Percentiles rank a stretch among this genome's conserved stretches.
These are phyloP conservation scores for Netta rufina DNA, from an alignment of 2,797 vertebrate genomes.

Conservation along the genomic window DNA sequence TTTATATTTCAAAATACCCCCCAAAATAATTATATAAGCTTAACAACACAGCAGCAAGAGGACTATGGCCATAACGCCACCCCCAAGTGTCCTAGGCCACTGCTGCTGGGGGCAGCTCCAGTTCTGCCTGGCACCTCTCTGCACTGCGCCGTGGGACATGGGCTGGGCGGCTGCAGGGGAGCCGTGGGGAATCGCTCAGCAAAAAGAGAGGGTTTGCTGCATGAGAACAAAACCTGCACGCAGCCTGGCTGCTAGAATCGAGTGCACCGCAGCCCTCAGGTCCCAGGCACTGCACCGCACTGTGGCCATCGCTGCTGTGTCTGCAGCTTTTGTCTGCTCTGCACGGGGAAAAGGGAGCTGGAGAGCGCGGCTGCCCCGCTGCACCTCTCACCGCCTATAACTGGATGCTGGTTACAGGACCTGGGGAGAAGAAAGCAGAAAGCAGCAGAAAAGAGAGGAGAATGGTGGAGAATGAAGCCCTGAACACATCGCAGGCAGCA, in stretches of 20 bases:
- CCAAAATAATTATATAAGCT: no score
- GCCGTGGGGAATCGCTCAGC: neutral
- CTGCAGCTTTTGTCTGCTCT: neutral
- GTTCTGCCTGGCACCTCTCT: neutral
- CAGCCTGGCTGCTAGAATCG: neutral
- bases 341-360: neutral
- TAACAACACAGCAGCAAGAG: no score
- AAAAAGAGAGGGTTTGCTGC: neutral
- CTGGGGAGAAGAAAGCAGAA: neutral
- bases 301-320: rapidly evolving
- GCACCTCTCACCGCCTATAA: no score
- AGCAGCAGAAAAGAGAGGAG: neutral
- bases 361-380: neutral
- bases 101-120: no score
- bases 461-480: neutral
- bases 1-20: neutral
- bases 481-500: no score
- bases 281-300: neutral
- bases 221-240: neutral
- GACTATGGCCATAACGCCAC: no score
- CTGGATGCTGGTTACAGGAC: neutral
- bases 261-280: neutral
- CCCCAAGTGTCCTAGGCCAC: no score
- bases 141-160: neutral
- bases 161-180: neutral